A percentile compares a stretch with the other conserved stretches of the same genome.
Conservation (phyloP, 2,888 invertebrate genomes). For the Hemithea aestivaria region DNA sequence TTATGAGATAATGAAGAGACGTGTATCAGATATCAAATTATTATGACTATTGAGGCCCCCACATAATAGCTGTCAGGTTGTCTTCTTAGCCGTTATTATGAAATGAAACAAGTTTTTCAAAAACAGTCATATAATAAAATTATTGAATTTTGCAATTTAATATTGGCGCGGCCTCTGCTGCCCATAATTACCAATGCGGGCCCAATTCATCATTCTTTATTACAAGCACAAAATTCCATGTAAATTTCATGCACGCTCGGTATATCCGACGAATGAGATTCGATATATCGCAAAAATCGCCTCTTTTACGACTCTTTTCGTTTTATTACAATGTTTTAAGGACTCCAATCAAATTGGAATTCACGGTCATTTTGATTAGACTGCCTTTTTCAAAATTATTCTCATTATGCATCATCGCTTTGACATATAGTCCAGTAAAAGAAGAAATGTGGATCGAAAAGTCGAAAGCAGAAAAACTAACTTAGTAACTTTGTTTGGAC, state of each 20-base stretch:
- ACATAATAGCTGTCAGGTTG: constrained; percentile 1
- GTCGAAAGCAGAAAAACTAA: no score
- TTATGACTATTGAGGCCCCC: no score
- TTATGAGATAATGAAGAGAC: no score
- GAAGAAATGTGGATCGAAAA: no score
- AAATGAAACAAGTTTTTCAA: constrained; percentile 18
- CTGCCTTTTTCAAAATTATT: no score
- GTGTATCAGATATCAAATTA: no score
- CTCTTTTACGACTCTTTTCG: constrained; percentile 37
- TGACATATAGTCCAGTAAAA: no score
- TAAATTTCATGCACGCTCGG: constrained; percentile 70
- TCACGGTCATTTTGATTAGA: constrained; percentile 5
- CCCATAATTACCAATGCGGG: constrained; percentile 74
- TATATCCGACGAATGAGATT: constrained; percentile 60
- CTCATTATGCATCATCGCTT: no score
- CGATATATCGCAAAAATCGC: constrained; percentile 63
- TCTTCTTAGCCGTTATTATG: constrained; percentile 6
- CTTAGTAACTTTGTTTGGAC: no score
- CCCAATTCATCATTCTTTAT: constrained; percentile 78
- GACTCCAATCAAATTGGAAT: constrained; percentile 19
- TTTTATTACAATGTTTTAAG: constrained; percentile 28
- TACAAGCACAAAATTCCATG: constrained; percentile 75
- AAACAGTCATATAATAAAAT: constrained; percentile 60
- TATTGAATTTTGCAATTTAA: constrained; percentile 72
- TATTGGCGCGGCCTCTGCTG: constrained; percentile 64